Base-by-base conservation (phyloP, 2,113 vertebrate species). In the Seriola quinqueradiata region DNA sequence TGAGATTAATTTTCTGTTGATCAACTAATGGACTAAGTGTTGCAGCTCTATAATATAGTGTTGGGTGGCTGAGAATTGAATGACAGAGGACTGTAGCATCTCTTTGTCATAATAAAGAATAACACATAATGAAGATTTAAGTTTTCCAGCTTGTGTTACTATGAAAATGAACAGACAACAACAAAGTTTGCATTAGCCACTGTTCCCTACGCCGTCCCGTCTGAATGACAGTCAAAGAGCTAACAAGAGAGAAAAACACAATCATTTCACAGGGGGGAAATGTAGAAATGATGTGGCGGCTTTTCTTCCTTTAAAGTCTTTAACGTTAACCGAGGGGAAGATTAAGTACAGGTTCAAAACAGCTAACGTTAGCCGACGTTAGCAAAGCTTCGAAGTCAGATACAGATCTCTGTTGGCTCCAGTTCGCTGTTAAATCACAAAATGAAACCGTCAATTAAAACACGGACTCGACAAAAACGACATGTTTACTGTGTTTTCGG, bases 331-430 rank as follows among this genome's bases (percentile, higher is more conserved):
- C 13, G 3, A 0, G 2, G 2, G 5, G 36, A 61, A 75, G 79
- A 79, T 72, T 76, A 76, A 34, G 10, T n/a, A 1, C 23, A 40
- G 48, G 50, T 59, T 79, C 25, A 74, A 54, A 79, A 58, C 77
- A 70, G 87, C 87, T 85, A 72, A 52, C 75, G 3, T 57, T 82
- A 86, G 81, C 86, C 4, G 32, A 23, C 55, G 57, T 50, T 70
- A 77, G 78, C 80, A 5, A 16, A 9, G 9, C 28, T 25, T 4
- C 12, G 4, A 14, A 34, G 17, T 69, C 77, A 36, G 32, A 8
- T 8, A 58, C 28, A n/a, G 52, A 61, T 1, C 1, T 21, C 13
- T 34, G 6, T 10, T 23, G 17, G 21, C 32, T 52, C 3, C 1
- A 21, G 5, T 5, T 1, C 14, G 10, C 8, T 6, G 1, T 19